These are phyloP conservation scores for Clarias gariepinus DNA, from an alignment of 2,113 vertebrate species.

Conservation along the genomic window DNA sequence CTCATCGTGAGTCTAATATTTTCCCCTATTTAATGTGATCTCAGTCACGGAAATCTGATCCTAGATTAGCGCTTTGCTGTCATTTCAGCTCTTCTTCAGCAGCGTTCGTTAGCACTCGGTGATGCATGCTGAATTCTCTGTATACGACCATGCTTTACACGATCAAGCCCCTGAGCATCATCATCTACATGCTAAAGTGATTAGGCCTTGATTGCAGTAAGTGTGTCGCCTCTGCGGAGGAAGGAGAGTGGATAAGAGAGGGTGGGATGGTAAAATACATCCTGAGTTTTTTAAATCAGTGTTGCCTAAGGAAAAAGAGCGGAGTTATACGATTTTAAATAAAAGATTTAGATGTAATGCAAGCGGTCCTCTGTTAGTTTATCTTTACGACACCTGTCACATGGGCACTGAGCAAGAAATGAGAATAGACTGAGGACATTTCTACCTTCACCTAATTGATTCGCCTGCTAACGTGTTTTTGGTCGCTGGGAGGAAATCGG, in stretches of 20 bases:
- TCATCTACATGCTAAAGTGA: constrained; percentile 49
- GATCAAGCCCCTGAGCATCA: constrained; percentile 28
- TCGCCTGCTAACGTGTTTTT: not conserved
- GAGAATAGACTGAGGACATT: not conserved
- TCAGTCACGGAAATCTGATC: not conserved
- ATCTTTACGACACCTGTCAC: not conserved
- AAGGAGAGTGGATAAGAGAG: not conserved
- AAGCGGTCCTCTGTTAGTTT: not conserved
- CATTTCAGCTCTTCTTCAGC: constrained; percentile 6
- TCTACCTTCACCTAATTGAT: not conserved
- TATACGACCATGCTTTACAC: not conserved
- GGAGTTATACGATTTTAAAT: not conserved
- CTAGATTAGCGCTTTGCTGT: constrained; percentile 2
- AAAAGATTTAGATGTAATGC: not conserved
- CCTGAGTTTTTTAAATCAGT: not conserved
- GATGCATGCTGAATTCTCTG: not conserved
- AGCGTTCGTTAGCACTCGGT: not conserved
- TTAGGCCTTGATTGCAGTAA: constrained; percentile 51
- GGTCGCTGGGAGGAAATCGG: not conserved
- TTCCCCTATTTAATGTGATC: not conserved
- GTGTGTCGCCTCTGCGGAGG: not conserved
- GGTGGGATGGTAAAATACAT: not conserved
- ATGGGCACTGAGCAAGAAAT: not conserved
- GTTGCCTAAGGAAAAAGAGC: not conserved
- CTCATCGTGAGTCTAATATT: not conserved